A percentile compares a stretch with the other conserved stretches of the same genome.
Conservation (phyloP, 2,797 vertebrate genomes). For the Hyperoplus lanceolatus region DNA sequence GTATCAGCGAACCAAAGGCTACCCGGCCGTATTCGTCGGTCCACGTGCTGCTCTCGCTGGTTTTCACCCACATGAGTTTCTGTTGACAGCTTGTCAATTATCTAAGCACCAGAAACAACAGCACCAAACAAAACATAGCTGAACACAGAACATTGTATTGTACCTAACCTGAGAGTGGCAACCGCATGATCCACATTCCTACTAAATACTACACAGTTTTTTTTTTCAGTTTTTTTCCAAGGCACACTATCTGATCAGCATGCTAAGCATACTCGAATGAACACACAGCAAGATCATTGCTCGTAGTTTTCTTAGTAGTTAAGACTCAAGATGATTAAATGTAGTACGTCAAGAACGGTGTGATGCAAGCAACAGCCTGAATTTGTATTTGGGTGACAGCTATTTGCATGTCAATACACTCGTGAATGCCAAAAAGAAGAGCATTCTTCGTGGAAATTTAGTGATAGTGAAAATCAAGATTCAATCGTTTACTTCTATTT, state of each 20-base stretch:
- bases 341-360: neutral
- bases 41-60: constrained; percentile 4
- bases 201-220: constrained; percentile 1
- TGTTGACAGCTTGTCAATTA: constrained; percentile 27
- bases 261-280: constrained; percentile 16
- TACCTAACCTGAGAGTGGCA: neutral
- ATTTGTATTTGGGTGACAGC: constrained; percentile 13
- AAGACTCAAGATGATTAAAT: constrained; percentile 24
- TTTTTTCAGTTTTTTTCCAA: neutral
- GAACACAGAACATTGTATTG: neutral
- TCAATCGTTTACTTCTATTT: neutral
- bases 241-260: constrained; percentile 7
- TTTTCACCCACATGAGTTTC: neutral
- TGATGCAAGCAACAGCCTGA: constrained; percentile 13
- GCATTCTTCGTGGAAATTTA: neutral
- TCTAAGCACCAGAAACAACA: constrained; percentile 8
- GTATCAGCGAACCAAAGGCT: constrained; percentile 13
- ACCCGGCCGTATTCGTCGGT: neutral
- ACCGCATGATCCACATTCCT: neutral
- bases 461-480: constrained; percentile 1
- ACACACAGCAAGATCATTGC: constrained; percentile 7
- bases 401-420: neutral
- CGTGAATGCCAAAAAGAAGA: neutral
- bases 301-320: neutral
- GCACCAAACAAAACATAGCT: neutral